These are phyloP conservation scores for Chalcosyrphus nemorum DNA, from an alignment of 2,888 invertebrate genomes.

Conservation along the genomic window DNA sequence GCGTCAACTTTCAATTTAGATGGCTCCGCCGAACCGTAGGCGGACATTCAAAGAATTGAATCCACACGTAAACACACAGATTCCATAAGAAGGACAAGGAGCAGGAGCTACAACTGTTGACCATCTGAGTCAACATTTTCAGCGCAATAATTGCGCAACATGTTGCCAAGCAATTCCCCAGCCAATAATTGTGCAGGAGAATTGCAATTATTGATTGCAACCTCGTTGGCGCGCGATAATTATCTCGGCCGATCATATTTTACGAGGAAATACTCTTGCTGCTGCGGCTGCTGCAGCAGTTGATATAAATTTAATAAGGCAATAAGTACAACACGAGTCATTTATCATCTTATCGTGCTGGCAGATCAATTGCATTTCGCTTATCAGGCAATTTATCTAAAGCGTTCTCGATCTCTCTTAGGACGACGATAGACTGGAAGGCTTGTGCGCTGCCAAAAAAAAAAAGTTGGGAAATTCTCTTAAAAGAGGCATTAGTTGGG, in stretches of 20 bases:
- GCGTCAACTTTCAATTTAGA: constrained; percentile 67
- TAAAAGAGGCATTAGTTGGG: constrained; percentile 11
- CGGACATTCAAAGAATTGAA: constrained; percentile 20
- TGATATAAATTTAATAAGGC: constrained; percentile 64
- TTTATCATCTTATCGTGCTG: constrained; percentile 63
- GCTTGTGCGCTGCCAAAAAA: constrained; percentile 25
- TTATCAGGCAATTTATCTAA: constrained; percentile 65
- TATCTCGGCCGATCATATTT: constrained; percentile 66
- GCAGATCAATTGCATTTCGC: constrained; percentile 57
- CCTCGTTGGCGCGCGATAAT: constrained; percentile 55
- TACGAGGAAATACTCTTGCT: constrained; percentile 18
- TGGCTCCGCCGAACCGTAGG: constrained; percentile 49
- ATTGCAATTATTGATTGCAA: constrained; percentile 43
- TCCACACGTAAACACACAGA: too few species aligned
- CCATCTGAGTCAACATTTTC: constrained; percentile 47
- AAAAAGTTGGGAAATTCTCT: constrained; percentile 39
- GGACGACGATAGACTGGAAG: neutral
- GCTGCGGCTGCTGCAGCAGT: neutral
- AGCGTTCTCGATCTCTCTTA: constrained; percentile 32
- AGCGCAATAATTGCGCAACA: constrained; percentile 37
- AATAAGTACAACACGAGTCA: constrained; percentile 58
- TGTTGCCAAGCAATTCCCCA: constrained; percentile 40
- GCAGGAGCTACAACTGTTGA: neutral
- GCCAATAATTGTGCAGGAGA: constrained; percentile 34
- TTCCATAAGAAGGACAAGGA: neutral